Evolutionary conservation across 2,888 invertebrate genomes (phyloP), one percentile per base, ranked within the genome.

Genomic region (Drosophila quasianomalipes): DNA sequence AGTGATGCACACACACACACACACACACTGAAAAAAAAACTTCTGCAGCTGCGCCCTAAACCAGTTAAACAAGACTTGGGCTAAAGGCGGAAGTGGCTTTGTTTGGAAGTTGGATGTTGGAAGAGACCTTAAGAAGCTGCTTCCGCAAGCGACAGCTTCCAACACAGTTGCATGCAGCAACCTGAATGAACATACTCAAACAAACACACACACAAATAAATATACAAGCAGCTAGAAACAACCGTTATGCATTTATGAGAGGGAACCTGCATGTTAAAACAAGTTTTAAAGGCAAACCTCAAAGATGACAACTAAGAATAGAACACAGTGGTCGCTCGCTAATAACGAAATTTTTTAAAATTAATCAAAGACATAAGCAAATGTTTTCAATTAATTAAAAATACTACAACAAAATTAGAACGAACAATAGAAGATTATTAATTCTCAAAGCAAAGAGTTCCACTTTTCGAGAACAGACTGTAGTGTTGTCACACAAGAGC

Each of bases 31-130:
- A 60, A 31, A 55, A 30, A 28, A n/a, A 60, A 28, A 51, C 47
- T 39, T 6, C 63, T 74, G 65, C 70, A 76, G 69, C 69, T 76
- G 74, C 54, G 83, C 73, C 77, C 78, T 80, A 76, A 85, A 85
- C 89, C 89, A 85, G 89, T 85, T 88, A 83, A 82, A 80, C 85
- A 55, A 80, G 86, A 72, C 63, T 49, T 65, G 37, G 33, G 55
- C 54, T 31, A 19, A 44, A 78, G 75, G 71, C 83, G 86, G 85
- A 83, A 74, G 73, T 79, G 59, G 67, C 37, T 39, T 57, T 28
- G 47, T 26, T 26, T 47, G 47, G 47, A 47, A 47, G 16, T 47
- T 47, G 26, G 22, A 35, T 71, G 71, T 71, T 83, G 72, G n/a
- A 22, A 37, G 31, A 58, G 76, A 84, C 76, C 81, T 83, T 76